A percentile compares a stretch with the other conserved stretches of the same genome.
These are phyloP conservation scores for Hylyphantes graminicola DNA, from an alignment of 1,140 invertebrate species.

Conservation along the genomic window DNA sequence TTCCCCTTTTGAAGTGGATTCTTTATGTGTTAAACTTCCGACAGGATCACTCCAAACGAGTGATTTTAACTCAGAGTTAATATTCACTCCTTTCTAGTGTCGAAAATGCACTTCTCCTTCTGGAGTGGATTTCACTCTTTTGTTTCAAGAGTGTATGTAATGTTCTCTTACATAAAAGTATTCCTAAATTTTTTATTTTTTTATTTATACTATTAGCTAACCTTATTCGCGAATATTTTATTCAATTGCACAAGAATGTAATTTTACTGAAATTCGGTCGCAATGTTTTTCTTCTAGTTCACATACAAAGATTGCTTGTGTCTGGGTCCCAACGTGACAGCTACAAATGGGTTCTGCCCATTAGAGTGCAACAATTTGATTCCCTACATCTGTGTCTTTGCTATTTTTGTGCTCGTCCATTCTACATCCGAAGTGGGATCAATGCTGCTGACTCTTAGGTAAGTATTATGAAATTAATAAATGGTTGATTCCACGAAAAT, in stretches of 20 bases:
- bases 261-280: not conserved
- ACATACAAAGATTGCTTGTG: slow-evolving; percentile 79
- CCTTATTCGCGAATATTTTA: no score
- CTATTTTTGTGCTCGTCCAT: slow-evolving; percentile 88
- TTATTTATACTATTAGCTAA: not conserved
- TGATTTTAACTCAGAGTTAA: no score
- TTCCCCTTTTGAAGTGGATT: no score
- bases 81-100: no score
- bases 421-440: slow-evolving; percentile 92
- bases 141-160: no score
- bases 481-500: no score
- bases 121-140: no score
- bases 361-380: slow-evolving; percentile 83
- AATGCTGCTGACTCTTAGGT: slow-evolving; percentile 83
- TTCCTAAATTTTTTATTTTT: not conserved
- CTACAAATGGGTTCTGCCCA: slow-evolving; percentile 81
- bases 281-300: slow-evolving; percentile 41
- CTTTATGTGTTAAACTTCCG: no score
- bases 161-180: not conserved
- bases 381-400: slow-evolving; percentile 86
- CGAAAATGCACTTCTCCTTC: no score
- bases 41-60: no score
- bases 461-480: no score
- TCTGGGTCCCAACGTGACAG: slow-evolving; percentile 71
- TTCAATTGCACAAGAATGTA: not conserved